phyloP scores from a whole-genome alignment of 2,888 invertebrate genomes.

The Lepidonotus clava region DNA sequence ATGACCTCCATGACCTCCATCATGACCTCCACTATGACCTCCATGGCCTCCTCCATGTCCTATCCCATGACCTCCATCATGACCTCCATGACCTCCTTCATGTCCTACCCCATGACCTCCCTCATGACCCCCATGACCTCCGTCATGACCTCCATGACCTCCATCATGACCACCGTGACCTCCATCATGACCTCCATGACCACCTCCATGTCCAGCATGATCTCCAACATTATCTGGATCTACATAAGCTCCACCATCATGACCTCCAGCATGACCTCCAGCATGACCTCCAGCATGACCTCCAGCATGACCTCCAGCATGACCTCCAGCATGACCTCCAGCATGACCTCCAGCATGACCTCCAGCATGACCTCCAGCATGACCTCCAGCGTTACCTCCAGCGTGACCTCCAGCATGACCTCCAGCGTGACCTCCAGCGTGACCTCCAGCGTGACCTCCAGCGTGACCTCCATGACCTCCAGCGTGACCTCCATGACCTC shows the following conservation, averaged over 20 bases:
- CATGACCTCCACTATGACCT: conserved; percentile 17
- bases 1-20: not conserved
- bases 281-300: conserved; percentile 32
- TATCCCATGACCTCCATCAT: not conserved
- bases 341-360: conserved; percentile 17
- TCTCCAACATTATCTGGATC: not conserved
- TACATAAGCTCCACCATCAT: not conserved
- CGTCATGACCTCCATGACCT: not conserved
- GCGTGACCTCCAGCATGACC: not conserved
- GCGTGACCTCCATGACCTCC: conserved; percentile 44
- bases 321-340: conserved; percentile 7
- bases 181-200: not conserved
- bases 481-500: not conserved
- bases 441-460: not conserved
- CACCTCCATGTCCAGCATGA: not conserved
- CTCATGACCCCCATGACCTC: not conserved
- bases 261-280: not conserved
- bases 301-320: conserved; percentile 24
- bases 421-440: not conserved
- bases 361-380: not conserved
- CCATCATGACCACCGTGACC: not conserved
- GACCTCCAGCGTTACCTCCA: conserved; percentile 42
- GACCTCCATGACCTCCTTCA: not conserved
- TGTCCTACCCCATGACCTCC: not conserved
- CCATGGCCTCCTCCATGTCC: not conserved